phyloP scores from a whole-genome alignment of 2,113 vertebrate genomes.

The Terrapene triunguis region DNA sequence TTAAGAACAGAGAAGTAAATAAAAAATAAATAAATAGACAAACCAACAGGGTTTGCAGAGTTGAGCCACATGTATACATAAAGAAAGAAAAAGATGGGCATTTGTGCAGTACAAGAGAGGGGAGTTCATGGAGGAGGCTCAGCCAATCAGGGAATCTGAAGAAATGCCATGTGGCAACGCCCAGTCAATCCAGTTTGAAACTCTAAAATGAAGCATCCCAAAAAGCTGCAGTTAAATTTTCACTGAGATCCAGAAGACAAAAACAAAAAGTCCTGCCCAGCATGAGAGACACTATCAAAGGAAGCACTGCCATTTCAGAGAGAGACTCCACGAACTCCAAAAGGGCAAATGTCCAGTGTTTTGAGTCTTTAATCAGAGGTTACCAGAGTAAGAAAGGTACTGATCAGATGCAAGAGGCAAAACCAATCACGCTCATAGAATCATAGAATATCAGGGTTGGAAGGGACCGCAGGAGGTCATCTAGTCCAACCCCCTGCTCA shows the following conservation, averaged over 20 bases:
- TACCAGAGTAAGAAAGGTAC: background rate
- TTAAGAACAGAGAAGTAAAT: background rate
- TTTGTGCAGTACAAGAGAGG: background rate
- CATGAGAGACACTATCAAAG: background rate
- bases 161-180: background rate
- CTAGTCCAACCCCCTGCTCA: too few relatives aligned
- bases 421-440: background rate
- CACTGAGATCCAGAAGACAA: background rate
- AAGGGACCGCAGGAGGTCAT: too few relatives aligned
- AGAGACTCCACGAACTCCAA: background rate
- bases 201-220: background rate
- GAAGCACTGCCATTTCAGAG: background rate
- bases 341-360: background rate
- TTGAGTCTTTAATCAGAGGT: background rate
- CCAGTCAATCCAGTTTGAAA: background rate
- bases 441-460: too few relatives aligned
- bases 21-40: too few relatives aligned
- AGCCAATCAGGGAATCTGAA: background rate
- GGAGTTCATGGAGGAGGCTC: background rate
- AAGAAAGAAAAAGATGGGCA: background rate
- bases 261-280: background rate
- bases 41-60: background rate
- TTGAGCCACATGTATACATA: background rate
- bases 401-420: background rate
- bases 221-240: background rate